Conservation (phyloP, 2,797 vertebrate genomes). For the Scleropages formosus region DNA sequence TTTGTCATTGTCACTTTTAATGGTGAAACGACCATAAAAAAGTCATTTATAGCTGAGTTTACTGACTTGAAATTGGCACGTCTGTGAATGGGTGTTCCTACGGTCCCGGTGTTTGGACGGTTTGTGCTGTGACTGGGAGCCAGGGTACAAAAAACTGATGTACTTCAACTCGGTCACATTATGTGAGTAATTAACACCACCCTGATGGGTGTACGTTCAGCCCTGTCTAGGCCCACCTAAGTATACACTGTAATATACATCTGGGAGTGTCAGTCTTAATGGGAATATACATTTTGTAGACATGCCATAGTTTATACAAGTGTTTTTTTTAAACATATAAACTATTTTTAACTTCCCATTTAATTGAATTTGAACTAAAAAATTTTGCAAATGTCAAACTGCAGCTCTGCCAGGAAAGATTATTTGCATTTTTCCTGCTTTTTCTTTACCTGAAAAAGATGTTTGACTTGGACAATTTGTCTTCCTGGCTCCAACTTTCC, state of each 20-base stretch:
- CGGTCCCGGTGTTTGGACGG: background rate
- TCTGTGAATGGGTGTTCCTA: constrained; percentile 37
- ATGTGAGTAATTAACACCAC: background rate
- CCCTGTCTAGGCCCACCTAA: constrained; percentile 1
- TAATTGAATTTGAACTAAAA: background rate
- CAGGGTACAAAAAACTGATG: constrained; percentile 16
- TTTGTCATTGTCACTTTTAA: constrained; percentile 50
- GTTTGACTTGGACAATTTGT: constrained; percentile 53
- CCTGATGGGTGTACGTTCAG: background rate
- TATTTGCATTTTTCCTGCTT: background rate
- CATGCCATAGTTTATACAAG: background rate
- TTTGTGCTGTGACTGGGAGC: constrained; percentile 30
- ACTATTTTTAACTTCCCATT: constrained; percentile 6
- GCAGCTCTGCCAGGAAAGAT: background rate
- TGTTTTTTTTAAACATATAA: background rate
- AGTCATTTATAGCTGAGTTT: constrained; percentile 44
- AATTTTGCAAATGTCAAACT: background rate
- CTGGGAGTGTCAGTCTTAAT: background rate
- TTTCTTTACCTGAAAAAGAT: constrained; percentile 10
- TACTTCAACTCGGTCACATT: constrained; percentile 2
- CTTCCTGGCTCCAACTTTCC: constrained; percentile 43
- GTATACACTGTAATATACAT: background rate
- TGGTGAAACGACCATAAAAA: constrained; percentile 42
- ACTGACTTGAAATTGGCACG: constrained; percentile 42
- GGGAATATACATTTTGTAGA: background rate